A percentile compares a stretch with the other conserved stretches of the same genome.
Evolutionary conservation across 2,888 invertebrate species (phyloP).

Genomic region (Dione vanillae): DNA sequence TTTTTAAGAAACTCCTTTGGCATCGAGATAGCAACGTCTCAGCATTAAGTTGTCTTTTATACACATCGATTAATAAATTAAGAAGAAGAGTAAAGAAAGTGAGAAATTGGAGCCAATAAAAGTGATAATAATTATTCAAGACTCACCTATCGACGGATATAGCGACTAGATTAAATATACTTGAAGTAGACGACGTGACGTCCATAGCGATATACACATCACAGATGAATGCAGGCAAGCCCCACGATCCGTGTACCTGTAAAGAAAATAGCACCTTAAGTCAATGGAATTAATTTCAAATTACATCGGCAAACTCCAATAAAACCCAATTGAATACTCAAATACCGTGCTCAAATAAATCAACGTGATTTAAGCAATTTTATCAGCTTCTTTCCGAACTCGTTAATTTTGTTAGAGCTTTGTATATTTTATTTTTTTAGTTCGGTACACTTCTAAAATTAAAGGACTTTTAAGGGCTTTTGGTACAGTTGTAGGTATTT

Average conservation of each 20-base stretch:
- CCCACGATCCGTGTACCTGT: conserved; percentile 95
- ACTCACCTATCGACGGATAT: conserved; percentile 98
- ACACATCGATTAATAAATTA: not conserved
- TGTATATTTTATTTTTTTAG: not conserved
- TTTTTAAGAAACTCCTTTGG: not conserved
- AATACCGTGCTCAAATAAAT: conserved; percentile 37
- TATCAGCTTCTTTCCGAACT: conserved; percentile 27
- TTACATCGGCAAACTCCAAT: conserved; percentile 43
- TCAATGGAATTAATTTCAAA: conserved; percentile 21
- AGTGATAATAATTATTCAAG: not conserved
- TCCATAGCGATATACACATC: conserved; percentile 99
- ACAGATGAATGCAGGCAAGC: conserved; percentile 94
- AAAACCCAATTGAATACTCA: conserved; percentile 31
- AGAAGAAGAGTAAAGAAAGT: too few species aligned
- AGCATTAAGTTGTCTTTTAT: not conserved
- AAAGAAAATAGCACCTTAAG: conserved; percentile 45
- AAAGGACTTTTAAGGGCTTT: too few species aligned
- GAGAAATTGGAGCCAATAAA: not conserved
- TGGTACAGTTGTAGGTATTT: too few species aligned
- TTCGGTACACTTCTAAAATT: too few species aligned
- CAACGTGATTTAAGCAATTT: conserved; percentile 35
- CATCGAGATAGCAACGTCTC: not conserved
- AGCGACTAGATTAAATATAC: conserved; percentile 98
- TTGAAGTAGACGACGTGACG: conserved; percentile 98
- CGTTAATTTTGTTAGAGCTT: conserved; percentile 24